phyloP scores from a whole-genome alignment of 2,797 vertebrate species.

The Aselliscus stoliczkanus region DNA sequence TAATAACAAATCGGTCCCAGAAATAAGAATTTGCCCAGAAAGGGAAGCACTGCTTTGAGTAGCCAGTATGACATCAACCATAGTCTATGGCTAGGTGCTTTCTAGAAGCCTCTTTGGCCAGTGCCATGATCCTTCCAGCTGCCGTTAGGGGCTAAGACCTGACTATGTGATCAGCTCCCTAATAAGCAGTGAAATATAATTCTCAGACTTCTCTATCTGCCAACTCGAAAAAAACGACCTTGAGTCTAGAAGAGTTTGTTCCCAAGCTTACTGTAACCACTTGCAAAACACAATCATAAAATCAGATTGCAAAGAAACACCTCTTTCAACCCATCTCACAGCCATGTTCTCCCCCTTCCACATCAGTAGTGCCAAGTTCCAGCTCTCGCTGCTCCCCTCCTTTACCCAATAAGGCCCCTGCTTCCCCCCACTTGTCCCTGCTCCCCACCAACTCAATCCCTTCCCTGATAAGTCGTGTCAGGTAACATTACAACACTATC shows the following conservation, averaged over 20 bases:
- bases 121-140: neutral
- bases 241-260: conserved; percentile 31
- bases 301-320: conserved; percentile 21
- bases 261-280: neutral
- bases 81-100: neutral
- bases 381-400: neutral
- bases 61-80: neutral
- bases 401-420: neutral
- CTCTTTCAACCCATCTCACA: neutral
- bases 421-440: neutral
- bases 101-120: neutral
- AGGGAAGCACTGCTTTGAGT: neutral
- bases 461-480: neutral
- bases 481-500: neutral
- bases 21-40: conserved; percentile 25
- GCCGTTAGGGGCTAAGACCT: neutral
- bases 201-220: neutral
- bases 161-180: neutral
- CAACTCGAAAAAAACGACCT: neutral
- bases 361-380: neutral
- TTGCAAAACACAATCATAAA: conserved; percentile 41
- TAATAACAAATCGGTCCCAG: neutral
- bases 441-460: neutral
- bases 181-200: neutral
- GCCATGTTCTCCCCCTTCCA: neutral